These are phyloP conservation scores for Boleophthalmus pectinirostris DNA, from an alignment of 2,113 vertebrate species.

Conservation along the genomic window DNA sequence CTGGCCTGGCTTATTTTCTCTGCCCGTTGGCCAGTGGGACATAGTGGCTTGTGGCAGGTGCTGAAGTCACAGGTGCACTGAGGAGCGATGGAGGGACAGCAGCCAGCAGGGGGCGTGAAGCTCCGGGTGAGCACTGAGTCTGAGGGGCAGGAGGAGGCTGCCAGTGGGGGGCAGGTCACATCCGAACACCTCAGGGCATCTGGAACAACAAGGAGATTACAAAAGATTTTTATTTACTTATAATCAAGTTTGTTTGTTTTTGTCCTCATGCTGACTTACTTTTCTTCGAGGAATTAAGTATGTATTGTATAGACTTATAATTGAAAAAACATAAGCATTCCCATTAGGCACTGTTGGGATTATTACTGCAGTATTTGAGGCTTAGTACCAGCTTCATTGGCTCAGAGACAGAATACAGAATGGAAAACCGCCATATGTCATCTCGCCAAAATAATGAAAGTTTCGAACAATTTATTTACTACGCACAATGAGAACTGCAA, in stretches of 20 bases:
- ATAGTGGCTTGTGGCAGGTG: slow-evolving; percentile 66
- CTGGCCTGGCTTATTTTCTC: slow-evolving; percentile 61
- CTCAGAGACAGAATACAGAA: neutral
- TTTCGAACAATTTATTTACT: neutral
- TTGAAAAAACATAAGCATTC: neutral
- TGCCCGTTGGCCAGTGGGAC: slow-evolving; percentile 63
- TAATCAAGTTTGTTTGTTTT: too few species aligned
- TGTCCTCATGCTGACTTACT: neutral
- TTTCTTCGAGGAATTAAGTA: neutral
- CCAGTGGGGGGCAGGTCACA: slow-evolving; percentile 66
- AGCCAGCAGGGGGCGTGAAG: slow-evolving; percentile 71
- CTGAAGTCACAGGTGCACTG: slow-evolving; percentile 75
- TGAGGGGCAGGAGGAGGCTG: slow-evolving; percentile 67
- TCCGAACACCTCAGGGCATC: slow-evolving; percentile 74
- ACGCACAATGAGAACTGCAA: neutral
- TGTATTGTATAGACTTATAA: neutral
- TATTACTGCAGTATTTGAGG: neutral
- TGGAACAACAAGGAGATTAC: slow-evolving; percentile 35
- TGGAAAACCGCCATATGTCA: neutral
- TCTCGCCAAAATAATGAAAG: neutral
- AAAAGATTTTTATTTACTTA: neutral
- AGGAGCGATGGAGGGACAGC: slow-evolving; percentile 72
- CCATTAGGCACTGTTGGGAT: neutral
- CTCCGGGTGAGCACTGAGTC: slow-evolving; percentile 74
- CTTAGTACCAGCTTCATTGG: neutral